phyloP scores from a whole-genome alignment of 2,113 vertebrate species.

The Cinclus cinclus region DNA sequence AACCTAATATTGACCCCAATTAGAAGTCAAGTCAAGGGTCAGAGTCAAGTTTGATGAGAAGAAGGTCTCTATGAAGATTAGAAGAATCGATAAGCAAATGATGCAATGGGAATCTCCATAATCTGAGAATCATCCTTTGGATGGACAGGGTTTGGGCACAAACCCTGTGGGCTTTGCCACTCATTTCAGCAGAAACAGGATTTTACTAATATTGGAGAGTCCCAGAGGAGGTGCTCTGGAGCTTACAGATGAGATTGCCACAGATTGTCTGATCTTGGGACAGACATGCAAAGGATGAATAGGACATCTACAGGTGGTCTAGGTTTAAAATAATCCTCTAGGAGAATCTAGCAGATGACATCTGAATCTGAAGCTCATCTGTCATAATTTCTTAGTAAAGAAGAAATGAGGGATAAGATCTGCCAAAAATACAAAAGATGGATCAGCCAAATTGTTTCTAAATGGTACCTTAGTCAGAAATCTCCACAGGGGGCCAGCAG shows the following conservation, averaged over 20 bases:
- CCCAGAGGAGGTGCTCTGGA: neutral
- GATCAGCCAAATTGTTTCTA: constrained; percentile 67
- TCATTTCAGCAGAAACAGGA: neutral
- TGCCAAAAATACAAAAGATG: constrained; percentile 49
- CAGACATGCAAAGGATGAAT: neutral
- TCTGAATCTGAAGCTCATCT: constrained; percentile 18
- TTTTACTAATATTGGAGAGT: neutral
- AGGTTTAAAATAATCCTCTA: constrained; percentile 8
- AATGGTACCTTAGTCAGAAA: constrained; percentile 62
- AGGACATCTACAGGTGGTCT: neutral
- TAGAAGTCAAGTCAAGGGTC: neutral
- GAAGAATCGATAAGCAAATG: neutral
- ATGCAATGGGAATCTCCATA: neutral
- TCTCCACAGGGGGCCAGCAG: constrained; percentile 47
- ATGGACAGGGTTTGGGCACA: neutral
- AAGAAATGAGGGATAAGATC: constrained; percentile 24
- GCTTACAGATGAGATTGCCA: neutral
- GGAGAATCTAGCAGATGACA: neutral
- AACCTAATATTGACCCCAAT: neutral
- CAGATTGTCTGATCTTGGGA: neutral
- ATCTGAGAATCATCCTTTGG: neutral
- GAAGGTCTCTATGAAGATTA: neutral
- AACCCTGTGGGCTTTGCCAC: neutral
- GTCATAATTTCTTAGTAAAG: constrained; percentile 37
- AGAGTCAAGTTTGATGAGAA: neutral